Percentiles rank a stretch among this genome's conserved stretches.
phyloP scores from a whole-genome alignment of 1,140 invertebrate genomes.

The Apocrypta bakeri region DNA sequence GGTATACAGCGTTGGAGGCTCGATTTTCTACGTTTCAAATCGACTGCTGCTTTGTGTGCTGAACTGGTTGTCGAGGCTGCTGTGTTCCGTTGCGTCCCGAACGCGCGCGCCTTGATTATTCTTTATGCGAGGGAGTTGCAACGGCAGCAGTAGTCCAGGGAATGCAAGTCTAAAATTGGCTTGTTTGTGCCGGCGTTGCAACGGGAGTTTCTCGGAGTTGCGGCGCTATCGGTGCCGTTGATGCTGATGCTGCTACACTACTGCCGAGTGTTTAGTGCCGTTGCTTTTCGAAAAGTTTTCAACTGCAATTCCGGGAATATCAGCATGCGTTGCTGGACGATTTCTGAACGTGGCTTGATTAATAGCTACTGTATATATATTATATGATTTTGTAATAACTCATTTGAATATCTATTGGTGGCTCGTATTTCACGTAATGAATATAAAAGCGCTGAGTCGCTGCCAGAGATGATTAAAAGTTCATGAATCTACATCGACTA shows the following conservation, averaged over 20 bases:
- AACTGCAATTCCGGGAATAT: no score
- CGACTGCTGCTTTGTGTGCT: neutral
- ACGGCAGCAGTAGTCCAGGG: neutral
- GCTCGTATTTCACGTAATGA: no score
- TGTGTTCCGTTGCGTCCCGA: neutral
- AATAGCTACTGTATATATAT: no score
- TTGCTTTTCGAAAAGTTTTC: neutral
- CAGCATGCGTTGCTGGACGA: no score
- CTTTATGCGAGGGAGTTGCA: neutral
- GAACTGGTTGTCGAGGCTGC: neutral
- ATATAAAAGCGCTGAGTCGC: no score
- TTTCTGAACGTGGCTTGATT: no score
- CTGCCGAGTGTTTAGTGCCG: neutral
- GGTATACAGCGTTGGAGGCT: no score
- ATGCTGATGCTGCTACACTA: no score
- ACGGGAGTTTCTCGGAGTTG: neutral
- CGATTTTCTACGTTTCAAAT: conserved; percentile 4
- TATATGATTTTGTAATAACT: no score
- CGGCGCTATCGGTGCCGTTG: neutral
- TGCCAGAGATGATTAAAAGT: no score
- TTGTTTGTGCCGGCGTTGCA: neutral
- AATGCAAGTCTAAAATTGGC: neutral
- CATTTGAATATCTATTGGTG: no score
- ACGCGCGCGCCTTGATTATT: conserved; percentile 7
- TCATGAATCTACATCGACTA: no score